These are phyloP conservation scores for Tenthredo distinguenda DNA, from an alignment of 2,888 invertebrate genomes.

Conservation along the genomic window DNA sequence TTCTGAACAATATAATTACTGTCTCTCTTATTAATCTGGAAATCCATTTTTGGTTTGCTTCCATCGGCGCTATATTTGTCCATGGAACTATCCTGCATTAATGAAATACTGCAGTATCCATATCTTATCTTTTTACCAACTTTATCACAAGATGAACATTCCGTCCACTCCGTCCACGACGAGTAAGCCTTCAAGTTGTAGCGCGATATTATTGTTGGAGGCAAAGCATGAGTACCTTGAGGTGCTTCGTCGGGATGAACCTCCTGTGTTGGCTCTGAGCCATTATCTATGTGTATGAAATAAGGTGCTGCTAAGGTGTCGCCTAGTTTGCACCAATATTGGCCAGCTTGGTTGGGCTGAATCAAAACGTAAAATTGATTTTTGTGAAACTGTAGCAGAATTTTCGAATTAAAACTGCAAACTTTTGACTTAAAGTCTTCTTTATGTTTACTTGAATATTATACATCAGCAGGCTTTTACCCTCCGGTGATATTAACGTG, in stretches of 20 bases:
- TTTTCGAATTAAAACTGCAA: background rate
- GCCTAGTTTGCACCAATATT: constrained; percentile 81
- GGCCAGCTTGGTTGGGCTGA: constrained; percentile 78
- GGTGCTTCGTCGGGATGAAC: constrained; percentile 70
- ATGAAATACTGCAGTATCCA: constrained; percentile 81
- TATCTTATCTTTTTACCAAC: constrained; percentile 81
- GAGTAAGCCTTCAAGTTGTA: constrained; percentile 79
- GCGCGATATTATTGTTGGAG: constrained; percentile 64
- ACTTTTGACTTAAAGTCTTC: background rate
- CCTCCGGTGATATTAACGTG: constrained; percentile 76
- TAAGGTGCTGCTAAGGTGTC: constrained; percentile 77
- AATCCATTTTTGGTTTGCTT: background rate
- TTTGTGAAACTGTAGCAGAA: background rate
- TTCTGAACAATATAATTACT: background rate
- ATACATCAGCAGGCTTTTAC: constrained; percentile 80
- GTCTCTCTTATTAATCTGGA: constrained; percentile 41
- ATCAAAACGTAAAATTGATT: constrained; percentile 24
- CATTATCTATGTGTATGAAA: constrained; percentile 80
- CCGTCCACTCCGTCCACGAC: constrained; percentile 84
- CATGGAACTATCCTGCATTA: constrained; percentile 53
- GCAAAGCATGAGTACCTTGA: constrained; percentile 72
- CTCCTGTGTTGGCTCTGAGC: constrained; percentile 75
- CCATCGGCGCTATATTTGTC: background rate
- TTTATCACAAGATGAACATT: constrained; percentile 82
- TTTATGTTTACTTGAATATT: constrained; percentile 73